A percentile compares a stretch with the other conserved stretches of the same genome.
These are phyloP conservation scores for Galendromus occidentalis DNA, from an alignment of 1,140 invertebrate species.

Conservation along the genomic window DNA sequence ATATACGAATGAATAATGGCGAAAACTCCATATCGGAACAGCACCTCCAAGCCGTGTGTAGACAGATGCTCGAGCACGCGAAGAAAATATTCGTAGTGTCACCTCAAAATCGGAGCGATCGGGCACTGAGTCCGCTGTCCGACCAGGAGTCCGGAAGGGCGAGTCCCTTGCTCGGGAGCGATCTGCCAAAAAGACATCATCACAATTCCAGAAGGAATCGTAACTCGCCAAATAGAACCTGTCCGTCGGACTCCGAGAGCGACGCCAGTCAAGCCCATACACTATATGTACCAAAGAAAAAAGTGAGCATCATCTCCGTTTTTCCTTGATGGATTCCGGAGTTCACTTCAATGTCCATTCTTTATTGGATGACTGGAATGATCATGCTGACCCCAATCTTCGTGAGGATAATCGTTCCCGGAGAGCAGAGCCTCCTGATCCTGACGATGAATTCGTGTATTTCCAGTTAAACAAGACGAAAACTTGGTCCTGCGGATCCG, in stretches of 20 bases:
- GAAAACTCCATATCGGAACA: slow-evolving; percentile 49
- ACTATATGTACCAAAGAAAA: background rate
- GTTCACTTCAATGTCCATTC: no score
- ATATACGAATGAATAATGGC: slow-evolving; percentile 50
- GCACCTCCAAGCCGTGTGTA: slow-evolving; percentile 46
- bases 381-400: no score
- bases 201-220: background rate
- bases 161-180: background rate
- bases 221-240: slow-evolving; percentile 9
- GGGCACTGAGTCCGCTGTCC: background rate
- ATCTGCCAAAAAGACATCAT: slow-evolving; percentile 12
- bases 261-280: background rate
- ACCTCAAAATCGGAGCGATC: background rate
- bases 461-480: slow-evolving; percentile 44
- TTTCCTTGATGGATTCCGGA: no score
- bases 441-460: background rate
- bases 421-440: background rate
- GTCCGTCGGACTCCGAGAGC: slow-evolving; percentile 9
- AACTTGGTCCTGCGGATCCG: slow-evolving; percentile 19
- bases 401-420: background rate
- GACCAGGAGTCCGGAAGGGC: background rate
- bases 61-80: slow-evolving; percentile 50
- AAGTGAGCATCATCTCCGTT: background rate
- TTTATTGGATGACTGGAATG: no score
- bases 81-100: slow-evolving; percentile 23